Base-by-base conservation (phyloP, 2,113 vertebrate species). In the Electrona antarctica region DNA sequence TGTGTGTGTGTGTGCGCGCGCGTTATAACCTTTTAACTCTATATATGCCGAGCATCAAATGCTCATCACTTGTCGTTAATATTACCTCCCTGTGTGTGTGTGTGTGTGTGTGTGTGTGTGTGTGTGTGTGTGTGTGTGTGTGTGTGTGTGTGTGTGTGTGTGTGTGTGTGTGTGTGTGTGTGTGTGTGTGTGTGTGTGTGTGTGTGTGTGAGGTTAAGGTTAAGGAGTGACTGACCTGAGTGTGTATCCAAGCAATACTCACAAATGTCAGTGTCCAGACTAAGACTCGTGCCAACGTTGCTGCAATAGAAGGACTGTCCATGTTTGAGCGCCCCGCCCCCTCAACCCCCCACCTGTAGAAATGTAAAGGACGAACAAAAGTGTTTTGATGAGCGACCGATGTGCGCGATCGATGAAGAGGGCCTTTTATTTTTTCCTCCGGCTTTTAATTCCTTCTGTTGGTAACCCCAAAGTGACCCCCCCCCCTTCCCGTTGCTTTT, bases 161-260 rank as follows among this genome's bases (percentile, higher is more conserved):
- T 2, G 21, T 21, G 21, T 2, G 21, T 21, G 21, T 2, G 21
- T 21, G 21, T 2, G 2, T 21, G 21, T 21, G 1, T 28, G 13
- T 55, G n/a, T 62, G 48, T 21, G 29, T 46, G 28, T 63, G 61
- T 48, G 45, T 63, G 33, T 15, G 61, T 64, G 63, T 51, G 46
- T 64, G 62, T 64, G 63, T 49, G 62, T 64, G 7, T 50, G 33
- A 52, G 29, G 59, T 58, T 13, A 45, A 76, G 57, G 15, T 63
- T 52, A 68, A 64, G 21, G 21, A n/a, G 48, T n/a, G 12, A 21
- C 54, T 49, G 66, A 47, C 54, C 54, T 54, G 51, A 69, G 69
- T 14, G 65, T 68, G 79, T 78, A 80, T 81, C 57, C 33, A 67
- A 88, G 84, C 81, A 88, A 84, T 86, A 88, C 55, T 33, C 71